Percentiles rank a stretch among this genome's conserved stretches.
phyloP scores from a whole-genome alignment of 2,888 invertebrate species.

The Gandaritis pyraliata region DNA sequence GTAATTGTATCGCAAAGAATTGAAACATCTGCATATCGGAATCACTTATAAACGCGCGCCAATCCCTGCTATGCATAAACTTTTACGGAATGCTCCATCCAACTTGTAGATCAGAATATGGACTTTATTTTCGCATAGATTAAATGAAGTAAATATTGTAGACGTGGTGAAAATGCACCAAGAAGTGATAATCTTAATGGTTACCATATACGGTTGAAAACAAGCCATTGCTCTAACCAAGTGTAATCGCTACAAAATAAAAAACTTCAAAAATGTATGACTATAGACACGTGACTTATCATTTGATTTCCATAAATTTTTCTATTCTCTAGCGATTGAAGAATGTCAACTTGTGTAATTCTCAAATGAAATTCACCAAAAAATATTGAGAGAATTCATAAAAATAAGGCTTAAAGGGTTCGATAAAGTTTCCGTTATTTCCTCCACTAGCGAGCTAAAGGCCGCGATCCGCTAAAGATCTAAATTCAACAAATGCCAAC shows the following conservation, averaged over 20 bases:
- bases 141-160: too few relatives aligned
- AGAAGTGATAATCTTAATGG: too few relatives aligned
- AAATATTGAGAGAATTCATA: background rate
- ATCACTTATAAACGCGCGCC: slow-evolving; percentile 33
- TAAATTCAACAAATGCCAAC: slow-evolving; percentile 65
- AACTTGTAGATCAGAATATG: slow-evolving; percentile 21
- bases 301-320: too few relatives aligned
- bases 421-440: background rate
- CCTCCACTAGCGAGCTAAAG: slow-evolving; percentile 22
- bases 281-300: too few relatives aligned
- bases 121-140: background rate
- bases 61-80: slow-evolving; percentile 48
- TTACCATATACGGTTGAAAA: too few relatives aligned
- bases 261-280: too few relatives aligned
- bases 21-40: slow-evolving; percentile 24
- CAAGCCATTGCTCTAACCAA: too few relatives aligned
- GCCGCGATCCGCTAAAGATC: slow-evolving; percentile 43
- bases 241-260: too few relatives aligned
- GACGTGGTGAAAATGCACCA: too few relatives aligned
- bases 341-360: too few relatives aligned
- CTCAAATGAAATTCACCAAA: too few relatives aligned
- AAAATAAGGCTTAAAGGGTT: background rate
- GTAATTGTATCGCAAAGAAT: slow-evolving; percentile 16
- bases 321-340: too few relatives aligned
- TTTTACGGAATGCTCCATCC: slow-evolving; percentile 48